Evolutionary conservation across 2,113 vertebrate species (phyloP).

Genomic region (Cnemophilus loriae): DNA sequence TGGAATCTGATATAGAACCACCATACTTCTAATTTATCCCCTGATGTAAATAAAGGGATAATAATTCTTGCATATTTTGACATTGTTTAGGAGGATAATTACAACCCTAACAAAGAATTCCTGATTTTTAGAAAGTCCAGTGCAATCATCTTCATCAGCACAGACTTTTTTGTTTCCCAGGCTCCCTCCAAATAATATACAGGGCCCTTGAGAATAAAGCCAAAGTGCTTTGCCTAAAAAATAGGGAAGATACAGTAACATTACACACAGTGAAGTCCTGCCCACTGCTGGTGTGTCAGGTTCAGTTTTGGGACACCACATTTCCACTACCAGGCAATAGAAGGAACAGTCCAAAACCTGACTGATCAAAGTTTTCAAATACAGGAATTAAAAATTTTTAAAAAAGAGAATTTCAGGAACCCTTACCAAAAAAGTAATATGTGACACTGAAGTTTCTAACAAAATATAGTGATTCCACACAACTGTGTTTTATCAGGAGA

Average conservation of each 20-base stretch:
- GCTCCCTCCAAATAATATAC: not conserved
- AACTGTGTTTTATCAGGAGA: constrained; percentile 83
- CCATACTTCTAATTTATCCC: not conserved
- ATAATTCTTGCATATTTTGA: not conserved
- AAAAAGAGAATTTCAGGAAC: not conserved
- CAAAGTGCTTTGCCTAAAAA: not conserved
- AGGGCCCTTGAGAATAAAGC: not conserved
- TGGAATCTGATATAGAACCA: not conserved
- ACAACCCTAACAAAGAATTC: not conserved
- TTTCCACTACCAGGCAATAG: not conserved
- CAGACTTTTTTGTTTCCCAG: not conserved
- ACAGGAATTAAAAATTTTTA: not conserved
- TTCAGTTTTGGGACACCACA: not conserved
- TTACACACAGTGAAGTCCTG: not conserved
- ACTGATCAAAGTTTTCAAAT: not conserved
- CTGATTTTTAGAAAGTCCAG: not conserved
- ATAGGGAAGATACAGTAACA: not conserved
- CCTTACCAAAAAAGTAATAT: constrained; percentile 92
- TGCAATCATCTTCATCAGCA: not conserved
- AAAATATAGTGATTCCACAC: constrained; percentile 84
- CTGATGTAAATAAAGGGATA: not conserved
- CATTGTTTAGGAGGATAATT: not conserved
- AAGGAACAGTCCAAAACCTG: not conserved
- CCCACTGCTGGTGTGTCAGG: not conserved
- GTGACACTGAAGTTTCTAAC: constrained; percentile 82